Base-by-base conservation (phyloP, 2,797 vertebrate genomes). In the Hafferia zeledoni region DNA sequence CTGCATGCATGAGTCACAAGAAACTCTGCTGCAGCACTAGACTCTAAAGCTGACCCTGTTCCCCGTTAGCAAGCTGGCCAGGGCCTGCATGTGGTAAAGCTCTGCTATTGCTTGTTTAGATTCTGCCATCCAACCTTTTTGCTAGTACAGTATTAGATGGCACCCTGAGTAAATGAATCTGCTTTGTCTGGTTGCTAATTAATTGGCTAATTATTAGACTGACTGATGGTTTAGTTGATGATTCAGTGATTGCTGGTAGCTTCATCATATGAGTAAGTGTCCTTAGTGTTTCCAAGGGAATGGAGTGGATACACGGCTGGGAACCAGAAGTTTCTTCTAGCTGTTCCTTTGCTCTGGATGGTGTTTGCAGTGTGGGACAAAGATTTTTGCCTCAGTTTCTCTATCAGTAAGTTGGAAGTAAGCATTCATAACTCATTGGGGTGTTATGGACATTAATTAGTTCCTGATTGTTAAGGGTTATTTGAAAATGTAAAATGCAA, bases 171-270 rank as follows among this genome's bases (percentile, higher is more conserved):
- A 87, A 92, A 94, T 83, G 87, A 93, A 95, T 95, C 78, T 93
- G 86, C 65, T 93, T 94, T 96, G 72, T 69, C 80, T 94, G 85
- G 83, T 81, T 95, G 83, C 87, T 96, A 94, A 94, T 96, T 93
- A 96, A 82, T 94, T 95, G 44, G 59, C 72, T 96, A 94, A 96
- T 94, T 94, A 95, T 96, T 94, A 96, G 89, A 69, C 87, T 97
- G 94, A 93, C 85, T 94, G 92, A 96, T 96, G 89, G 89, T 88
- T 96, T 94, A 86, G 89, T 92, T 95, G 87, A 93, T 96, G 82
- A 94, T 92, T 87, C 60, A 31, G 68, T 93, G 53, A 71, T 87
- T 87, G 90, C 71, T 92, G 41, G 71, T 93, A 92, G 75, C 83
- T 97, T 95, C 53, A 89, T 96, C 83, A 77, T 79, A 61, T n/a